Evolutionary conservation across 1,140 invertebrate species (phyloP).

Genomic region (Spodoptera frugiperda): DNA sequence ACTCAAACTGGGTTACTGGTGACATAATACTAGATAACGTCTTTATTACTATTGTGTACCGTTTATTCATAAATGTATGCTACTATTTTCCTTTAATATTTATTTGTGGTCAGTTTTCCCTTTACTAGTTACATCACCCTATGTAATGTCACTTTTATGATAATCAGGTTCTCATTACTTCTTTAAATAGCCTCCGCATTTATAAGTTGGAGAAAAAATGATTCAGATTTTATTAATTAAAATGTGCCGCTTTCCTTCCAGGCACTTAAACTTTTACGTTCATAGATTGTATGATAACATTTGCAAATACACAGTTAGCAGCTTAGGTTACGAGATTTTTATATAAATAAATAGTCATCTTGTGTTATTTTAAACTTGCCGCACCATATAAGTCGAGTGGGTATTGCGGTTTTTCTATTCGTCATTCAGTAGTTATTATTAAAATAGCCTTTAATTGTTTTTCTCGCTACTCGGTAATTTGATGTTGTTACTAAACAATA

Average conservation of each 20-base stretch:
- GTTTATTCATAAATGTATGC: slow-evolving; percentile 12
- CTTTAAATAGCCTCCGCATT: too few relatives aligned
- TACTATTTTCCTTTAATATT: slow-evolving; percentile 1
- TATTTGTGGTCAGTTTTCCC: not conserved
- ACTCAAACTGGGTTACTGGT: slow-evolving; percentile 66
- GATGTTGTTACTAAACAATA: slow-evolving; percentile 41
- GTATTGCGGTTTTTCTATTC: slow-evolving; percentile 43
- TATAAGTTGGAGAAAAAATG: not conserved
- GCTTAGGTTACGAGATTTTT: slow-evolving; percentile 18
- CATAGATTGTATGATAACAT: slow-evolving; percentile 2
- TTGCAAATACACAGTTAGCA: slow-evolving; percentile 22
- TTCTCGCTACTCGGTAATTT: slow-evolving; percentile 46
- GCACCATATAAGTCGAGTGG: slow-evolving; percentile 42
- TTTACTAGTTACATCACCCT: not conserved
- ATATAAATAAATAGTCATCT: slow-evolving; percentile 36
- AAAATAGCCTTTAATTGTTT: slow-evolving; percentile 47
- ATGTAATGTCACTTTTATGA: not conserved
- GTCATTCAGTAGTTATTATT: slow-evolving; percentile 41
- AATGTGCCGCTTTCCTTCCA: slow-evolving; percentile 14
- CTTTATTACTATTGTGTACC: slow-evolving; percentile 13
- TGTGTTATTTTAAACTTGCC: slow-evolving; percentile 38
- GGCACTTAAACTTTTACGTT: slow-evolving; percentile 33
- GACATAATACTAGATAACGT: slow-evolving; percentile 49
- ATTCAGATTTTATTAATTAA: slow-evolving; percentile 26
- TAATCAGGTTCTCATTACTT: not conserved